A percentile compares a stretch with the other conserved stretches of the same genome.
Conservation (phyloP, 2,797 vertebrate genomes). For the Peromyscus melanophrys region DNA sequence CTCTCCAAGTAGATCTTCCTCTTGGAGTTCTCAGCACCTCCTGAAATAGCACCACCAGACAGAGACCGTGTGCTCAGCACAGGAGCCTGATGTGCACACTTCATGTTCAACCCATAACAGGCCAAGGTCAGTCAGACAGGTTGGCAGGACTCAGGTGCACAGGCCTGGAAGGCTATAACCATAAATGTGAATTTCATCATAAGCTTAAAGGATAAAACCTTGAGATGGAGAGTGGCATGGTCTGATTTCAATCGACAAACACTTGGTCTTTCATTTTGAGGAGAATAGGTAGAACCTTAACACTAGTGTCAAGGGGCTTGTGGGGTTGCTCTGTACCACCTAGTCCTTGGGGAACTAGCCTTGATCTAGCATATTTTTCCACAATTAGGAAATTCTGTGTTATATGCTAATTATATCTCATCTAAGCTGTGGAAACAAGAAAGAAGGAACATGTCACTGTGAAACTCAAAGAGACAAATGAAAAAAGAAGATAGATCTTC, state of each 20-base stretch:
- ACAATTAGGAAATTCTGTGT: background rate
- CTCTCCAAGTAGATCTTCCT: background rate
- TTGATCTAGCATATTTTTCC: background rate
- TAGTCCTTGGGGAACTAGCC: background rate
- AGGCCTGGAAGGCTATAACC: background rate
- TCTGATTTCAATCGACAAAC: background rate
- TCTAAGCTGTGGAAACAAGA: background rate
- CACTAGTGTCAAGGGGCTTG: background rate
- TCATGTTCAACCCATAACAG: background rate
- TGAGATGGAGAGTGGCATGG: background rate
- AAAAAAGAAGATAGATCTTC: background rate
- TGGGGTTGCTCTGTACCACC: background rate
- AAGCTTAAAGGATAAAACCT: background rate
- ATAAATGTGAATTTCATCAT: rapidly evolving
- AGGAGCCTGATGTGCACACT: background rate
- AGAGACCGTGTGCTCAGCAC: background rate
- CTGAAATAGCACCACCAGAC: background rate
- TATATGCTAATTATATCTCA: background rate
- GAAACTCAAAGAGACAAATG: background rate
- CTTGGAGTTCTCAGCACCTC: background rate
- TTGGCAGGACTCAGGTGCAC: no score
- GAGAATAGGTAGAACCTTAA: background rate
- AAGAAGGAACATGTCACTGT: background rate
- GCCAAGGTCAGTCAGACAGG: background rate
- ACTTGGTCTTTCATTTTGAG: background rate